A percentile compares a stretch with the other conserved stretches of the same genome.
These are phyloP conservation scores for Glossosoma conforme DNA, from an alignment of 1,140 invertebrate species.

Conservation along the genomic window DNA sequence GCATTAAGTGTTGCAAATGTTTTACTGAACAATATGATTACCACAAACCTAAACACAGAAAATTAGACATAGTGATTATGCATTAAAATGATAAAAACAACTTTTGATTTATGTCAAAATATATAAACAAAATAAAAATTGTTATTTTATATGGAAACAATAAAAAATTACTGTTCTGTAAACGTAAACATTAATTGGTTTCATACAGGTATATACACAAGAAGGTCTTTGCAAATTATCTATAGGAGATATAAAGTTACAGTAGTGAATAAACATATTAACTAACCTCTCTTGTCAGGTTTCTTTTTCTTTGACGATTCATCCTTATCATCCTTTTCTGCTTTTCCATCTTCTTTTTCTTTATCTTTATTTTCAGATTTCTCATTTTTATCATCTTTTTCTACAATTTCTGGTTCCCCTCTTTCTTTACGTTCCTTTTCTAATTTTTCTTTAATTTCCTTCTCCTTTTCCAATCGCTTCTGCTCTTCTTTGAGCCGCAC, in stretches of 20 bases:
- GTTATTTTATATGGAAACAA: neutral
- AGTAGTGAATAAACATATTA: neutral
- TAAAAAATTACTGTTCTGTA: neutral
- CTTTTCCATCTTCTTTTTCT: slow-evolving; percentile 34
- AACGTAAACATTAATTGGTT: too few relatives aligned
- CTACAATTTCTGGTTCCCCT: slow-evolving; percentile 36
- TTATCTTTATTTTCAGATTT: slow-evolving; percentile 39
- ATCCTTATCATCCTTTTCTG: slow-evolving; percentile 36
- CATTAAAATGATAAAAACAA: too few relatives aligned
- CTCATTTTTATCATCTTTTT: slow-evolving; percentile 36
- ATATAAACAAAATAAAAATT: neutral
- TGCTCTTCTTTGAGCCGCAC: slow-evolving; percentile 42
- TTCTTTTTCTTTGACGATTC: slow-evolving; percentile 37
- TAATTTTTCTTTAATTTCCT: slow-evolving; percentile 16
- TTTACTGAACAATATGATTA: too few relatives aligned
- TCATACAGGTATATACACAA: too few relatives aligned
- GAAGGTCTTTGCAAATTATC: too few relatives aligned
- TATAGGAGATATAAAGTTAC: neutral
- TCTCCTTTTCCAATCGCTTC: slow-evolving; percentile 38
- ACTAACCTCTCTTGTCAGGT: slow-evolving; percentile 39
- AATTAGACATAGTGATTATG: too few relatives aligned
- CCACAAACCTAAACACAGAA: too few relatives aligned
- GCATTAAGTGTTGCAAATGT: too few relatives aligned
- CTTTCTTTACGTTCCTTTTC: slow-evolving; percentile 38
- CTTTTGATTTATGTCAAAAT: too few relatives aligned